Percentiles rank a stretch among this genome's conserved stretches.
These are phyloP conservation scores for Fundulus diaphanus DNA, from an alignment of 2,797 vertebrate species.

Conservation along the genomic window DNA sequence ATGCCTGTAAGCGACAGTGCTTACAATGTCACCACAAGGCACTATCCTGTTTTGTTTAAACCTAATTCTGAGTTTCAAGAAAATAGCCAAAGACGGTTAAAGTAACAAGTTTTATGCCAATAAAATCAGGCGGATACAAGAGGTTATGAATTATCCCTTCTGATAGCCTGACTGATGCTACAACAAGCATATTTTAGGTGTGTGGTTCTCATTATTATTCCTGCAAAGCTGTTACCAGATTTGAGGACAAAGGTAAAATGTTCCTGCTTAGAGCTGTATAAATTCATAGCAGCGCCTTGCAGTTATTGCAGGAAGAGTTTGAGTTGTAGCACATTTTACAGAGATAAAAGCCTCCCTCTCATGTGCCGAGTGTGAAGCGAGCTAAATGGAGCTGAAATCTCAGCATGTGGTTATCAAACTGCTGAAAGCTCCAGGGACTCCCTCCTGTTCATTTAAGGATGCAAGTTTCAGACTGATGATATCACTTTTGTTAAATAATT, in stretches of 20 bases:
- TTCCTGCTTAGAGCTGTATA: constrained; percentile 38
- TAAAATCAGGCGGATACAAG: constrained; percentile 15
- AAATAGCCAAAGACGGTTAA: constrained; percentile 15
- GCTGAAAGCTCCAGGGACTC: constrained; percentile 26
- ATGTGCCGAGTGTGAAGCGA: constrained; percentile 32
- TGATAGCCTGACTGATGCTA: neutral
- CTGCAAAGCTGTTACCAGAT: constrained; percentile 29
- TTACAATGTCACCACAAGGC: neutral
- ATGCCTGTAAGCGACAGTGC: neutral
- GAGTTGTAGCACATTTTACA: constrained; percentile 45
- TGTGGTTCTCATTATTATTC: constrained; percentile 54
- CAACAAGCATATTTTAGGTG: constrained; percentile 14
- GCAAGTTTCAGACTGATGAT: constrained; percentile 16
- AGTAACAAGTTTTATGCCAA: constrained; percentile 21
- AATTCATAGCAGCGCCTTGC: constrained; percentile 36
- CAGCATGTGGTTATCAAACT: constrained; percentile 40
- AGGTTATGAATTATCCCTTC: neutral
- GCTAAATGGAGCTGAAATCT: constrained; percentile 36
- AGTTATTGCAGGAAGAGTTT: constrained; percentile 39
- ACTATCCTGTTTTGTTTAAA: constrained; percentile 13
- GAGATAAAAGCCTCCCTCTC: constrained; percentile 35
- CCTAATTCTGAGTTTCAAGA: neutral
- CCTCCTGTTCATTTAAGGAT: constrained; percentile 20
- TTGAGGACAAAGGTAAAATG: constrained; percentile 54
- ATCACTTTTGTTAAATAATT: constrained; percentile 13